These are phyloP conservation scores for Phasia obesa DNA, from an alignment of 2,888 invertebrate species.

Conservation along the genomic window DNA sequence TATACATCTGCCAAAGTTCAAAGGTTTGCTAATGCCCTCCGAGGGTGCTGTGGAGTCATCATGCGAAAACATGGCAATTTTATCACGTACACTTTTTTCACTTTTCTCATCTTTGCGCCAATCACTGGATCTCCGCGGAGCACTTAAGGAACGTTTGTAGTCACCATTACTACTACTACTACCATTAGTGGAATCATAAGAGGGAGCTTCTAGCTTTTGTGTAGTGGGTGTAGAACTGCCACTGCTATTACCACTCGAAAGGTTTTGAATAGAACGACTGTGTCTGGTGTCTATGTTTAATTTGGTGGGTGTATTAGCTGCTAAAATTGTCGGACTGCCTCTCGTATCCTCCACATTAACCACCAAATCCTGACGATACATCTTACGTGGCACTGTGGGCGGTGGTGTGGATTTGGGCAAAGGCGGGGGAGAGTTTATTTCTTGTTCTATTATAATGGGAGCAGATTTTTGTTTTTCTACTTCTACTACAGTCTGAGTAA, in stretches of 20 bases:
- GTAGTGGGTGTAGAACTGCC: constrained; percentile 71
- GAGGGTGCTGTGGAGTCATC: constrained; percentile 75
- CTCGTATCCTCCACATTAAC: constrained; percentile 81
- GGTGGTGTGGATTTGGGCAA: constrained; percentile 82
- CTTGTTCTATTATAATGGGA: constrained; percentile 45
- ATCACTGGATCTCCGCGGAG: constrained; percentile 79
- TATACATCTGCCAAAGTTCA: constrained; percentile 72
- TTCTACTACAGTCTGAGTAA: constrained; percentile 71
- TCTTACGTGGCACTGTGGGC: constrained; percentile 81
- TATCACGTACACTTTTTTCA: constrained; percentile 91
- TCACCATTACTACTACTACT: constrained; percentile 66
- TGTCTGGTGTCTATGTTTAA: constrained; percentile 73
- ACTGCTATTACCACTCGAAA: constrained; percentile 70
- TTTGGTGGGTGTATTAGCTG: constrained; percentile 69
- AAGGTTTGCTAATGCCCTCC: constrained; percentile 56
- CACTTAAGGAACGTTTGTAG: constrained; percentile 80
- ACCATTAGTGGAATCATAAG: constrained; percentile 43
- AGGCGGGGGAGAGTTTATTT: constrained; percentile 77
- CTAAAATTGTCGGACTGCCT: constrained; percentile 43
- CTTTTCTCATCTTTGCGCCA: constrained; percentile 90
- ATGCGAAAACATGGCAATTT: constrained; percentile 93
- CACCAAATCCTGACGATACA: constrained; percentile 81
- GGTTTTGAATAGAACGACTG: constrained; percentile 75
- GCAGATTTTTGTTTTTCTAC: constrained; percentile 68
- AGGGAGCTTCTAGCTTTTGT: constrained; percentile 69